Evolutionary conservation across 2,888 invertebrate species (phyloP).

Genomic region (Sycophila texana): DNA sequence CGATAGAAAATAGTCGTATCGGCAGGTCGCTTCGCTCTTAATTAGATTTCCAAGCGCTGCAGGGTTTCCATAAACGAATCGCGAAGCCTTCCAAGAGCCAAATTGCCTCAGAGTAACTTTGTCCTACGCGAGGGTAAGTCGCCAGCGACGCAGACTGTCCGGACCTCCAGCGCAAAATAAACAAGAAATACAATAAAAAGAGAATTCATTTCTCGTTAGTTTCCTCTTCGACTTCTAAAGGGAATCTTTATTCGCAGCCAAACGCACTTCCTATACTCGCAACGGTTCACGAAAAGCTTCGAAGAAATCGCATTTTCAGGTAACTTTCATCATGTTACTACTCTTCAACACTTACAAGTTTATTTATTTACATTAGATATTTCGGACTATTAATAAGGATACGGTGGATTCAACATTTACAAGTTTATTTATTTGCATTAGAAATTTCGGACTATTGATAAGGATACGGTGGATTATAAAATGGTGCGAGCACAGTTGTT

Average conservation of each 20-base stretch:
- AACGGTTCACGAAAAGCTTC: background rate
- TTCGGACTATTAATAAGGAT: too few species aligned
- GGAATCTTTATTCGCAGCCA: too few species aligned
- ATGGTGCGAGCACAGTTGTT: too few species aligned
- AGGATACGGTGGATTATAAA: too few species aligned
- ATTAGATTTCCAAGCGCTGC: conserved; percentile 68
- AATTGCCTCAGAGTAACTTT: conserved; percentile 66
- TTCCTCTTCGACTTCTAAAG: background rate
- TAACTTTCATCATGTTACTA: background rate
- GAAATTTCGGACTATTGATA: too few species aligned
- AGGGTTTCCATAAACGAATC: conserved; percentile 72
- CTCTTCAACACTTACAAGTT: too few species aligned
- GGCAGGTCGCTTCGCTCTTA: conserved; percentile 63
- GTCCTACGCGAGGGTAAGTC: conserved; percentile 69
- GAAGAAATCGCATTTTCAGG: background rate
- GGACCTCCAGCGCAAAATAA: background rate
- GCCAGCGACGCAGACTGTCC: background rate
- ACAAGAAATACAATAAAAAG: background rate
- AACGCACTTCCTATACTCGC: too few species aligned
- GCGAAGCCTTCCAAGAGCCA: conserved; percentile 70
- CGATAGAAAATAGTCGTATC: conserved; percentile 56
- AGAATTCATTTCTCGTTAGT: background rate
- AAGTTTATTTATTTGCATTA: too few species aligned
- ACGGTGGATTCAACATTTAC: too few species aligned
- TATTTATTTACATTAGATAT: too few species aligned